phyloP scores from a whole-genome alignment of 2,888 invertebrate species.

The Tenthredo amoena region DNA sequence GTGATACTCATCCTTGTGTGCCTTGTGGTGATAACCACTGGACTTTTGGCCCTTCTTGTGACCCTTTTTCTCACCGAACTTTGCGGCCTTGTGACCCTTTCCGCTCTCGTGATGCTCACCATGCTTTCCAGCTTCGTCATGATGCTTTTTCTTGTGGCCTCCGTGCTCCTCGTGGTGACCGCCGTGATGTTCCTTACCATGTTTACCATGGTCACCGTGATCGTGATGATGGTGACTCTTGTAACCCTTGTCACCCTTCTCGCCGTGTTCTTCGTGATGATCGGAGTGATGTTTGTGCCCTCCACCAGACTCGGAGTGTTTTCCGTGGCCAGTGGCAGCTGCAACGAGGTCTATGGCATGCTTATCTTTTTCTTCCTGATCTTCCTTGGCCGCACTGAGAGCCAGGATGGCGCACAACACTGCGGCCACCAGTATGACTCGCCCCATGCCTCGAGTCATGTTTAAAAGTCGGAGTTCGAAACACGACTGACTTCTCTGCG shows the following conservation, averaged over 20 bases:
- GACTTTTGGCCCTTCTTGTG: conserved; percentile 93
- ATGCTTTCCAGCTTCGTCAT: conserved; percentile 87
- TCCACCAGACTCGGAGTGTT: conserved; percentile 79
- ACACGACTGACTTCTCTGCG: conserved; percentile 49
- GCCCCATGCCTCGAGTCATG: conserved; percentile 47
- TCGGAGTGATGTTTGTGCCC: conserved; percentile 77
- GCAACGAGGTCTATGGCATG: conserved; percentile 76
- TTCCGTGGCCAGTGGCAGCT: conserved; percentile 79
- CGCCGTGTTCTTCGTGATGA: conserved; percentile 80
- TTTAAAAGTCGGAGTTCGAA: conserved; percentile 46
- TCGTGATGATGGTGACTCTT: conserved; percentile 71
- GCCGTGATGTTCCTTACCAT: conserved; percentile 89
- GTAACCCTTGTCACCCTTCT: conserved; percentile 80
- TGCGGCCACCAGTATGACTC: conserved; percentile 23
- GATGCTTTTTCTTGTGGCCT: conserved; percentile 90
- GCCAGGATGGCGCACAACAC: conserved; percentile 34
- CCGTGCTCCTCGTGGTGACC: conserved; percentile 89
- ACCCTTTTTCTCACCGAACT: conserved; percentile 90
- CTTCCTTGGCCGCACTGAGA: conserved; percentile 35
- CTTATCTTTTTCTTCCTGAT: not conserved
- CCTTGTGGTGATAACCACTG: conserved; percentile 91
- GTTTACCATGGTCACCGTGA: conserved; percentile 88
- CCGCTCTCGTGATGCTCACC: conserved; percentile 89
- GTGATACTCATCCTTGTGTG: conserved; percentile 92
- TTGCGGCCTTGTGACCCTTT: conserved; percentile 89